These are phyloP conservation scores for Paracyclopina nana DNA, from an alignment of 1,140 invertebrate species.

Conservation along the genomic window DNA sequence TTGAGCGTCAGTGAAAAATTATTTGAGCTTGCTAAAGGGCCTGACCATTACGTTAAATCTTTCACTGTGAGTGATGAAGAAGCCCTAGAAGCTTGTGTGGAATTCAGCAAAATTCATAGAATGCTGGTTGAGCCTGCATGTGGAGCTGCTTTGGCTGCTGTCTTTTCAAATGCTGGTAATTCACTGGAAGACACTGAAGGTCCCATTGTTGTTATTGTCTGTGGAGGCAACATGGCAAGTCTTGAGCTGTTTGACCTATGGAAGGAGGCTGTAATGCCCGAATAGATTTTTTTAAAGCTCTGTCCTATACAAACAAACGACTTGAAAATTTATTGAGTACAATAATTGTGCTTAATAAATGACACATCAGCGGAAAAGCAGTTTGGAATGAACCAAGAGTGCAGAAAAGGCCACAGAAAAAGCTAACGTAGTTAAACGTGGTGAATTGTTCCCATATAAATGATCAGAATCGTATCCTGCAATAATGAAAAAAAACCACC, in stretches of 20 bases:
- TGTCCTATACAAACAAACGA: too few relatives aligned
- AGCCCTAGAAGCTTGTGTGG: constrained; percentile 28
- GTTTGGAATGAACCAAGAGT: too few relatives aligned
- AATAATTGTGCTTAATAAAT: too few relatives aligned
- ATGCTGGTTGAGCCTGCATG: constrained; percentile 31
- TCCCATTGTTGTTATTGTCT: constrained; percentile 30
- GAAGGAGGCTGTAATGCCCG: too few relatives aligned
- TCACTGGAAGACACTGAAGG: constrained; percentile 17
- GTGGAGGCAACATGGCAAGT: constrained; percentile 29
- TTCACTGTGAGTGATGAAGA: constrained; percentile 29
- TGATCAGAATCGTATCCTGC: too few relatives aligned
- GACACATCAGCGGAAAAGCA: too few relatives aligned
- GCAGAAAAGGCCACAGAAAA: too few relatives aligned
- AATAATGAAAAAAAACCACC: too few relatives aligned
- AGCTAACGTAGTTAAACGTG: too few relatives aligned
- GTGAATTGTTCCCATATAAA: too few relatives aligned
- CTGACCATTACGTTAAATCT: constrained; percentile 26
- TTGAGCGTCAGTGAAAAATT: constrained; percentile 23
- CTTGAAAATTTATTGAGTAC: too few relatives aligned
- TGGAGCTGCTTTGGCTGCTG: constrained; percentile 28
- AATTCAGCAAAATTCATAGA: constrained; percentile 25
- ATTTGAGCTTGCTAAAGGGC: constrained; percentile 23
- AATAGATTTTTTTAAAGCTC: too few relatives aligned
- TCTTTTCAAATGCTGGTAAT: constrained; percentile 23
- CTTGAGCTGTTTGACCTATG: constrained; percentile 25